Evolutionary conservation across 2,888 invertebrate species (phyloP), one percentile per base, ranked within the genome.

Genomic region (Nomada ruficornis): DNA sequence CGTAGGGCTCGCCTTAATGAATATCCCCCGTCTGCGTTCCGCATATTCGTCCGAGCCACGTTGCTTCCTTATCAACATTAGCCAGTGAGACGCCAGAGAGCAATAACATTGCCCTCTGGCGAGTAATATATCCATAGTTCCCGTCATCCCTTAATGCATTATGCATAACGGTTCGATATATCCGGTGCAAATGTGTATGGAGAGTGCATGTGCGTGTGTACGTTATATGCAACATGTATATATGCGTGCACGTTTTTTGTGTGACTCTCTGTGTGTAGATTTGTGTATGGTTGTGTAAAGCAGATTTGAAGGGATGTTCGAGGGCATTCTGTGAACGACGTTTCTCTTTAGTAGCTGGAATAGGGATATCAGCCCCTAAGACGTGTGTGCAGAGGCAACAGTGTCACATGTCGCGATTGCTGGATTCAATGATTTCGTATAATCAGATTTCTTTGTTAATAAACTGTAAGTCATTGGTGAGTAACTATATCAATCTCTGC

Each of bases 161-260:
- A 90, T 90, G 88, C 86, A 90, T 90, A 89, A 89, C 85, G 86
- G 78, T 90, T 87, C 89, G 88, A 90, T 86, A 82, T 84, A 89
- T 83, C 84, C 83, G 64, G 57, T 65, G 74, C 42, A 15, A 52
- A 59, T 65, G 72, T 62, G 20, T 42, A 73, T 10, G 75, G 47
- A 57, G 10, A 20, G 10, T 5, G 44, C 44, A 42, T 18, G 52
- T 10, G 36, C 18, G n/a, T 11, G 15, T 18, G 44, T 29, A 42
- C 29, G 4, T 15, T 29, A 42, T 50, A 13, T 15, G 13, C 42
- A 44, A 15, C 29, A n/a, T 11, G 44, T n/a, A 26, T n/a, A 7
- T 23, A 47, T 4, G 15, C 44, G 20, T n/a, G 52, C 13, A 9
- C 18, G 18, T 36, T 29, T 18, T 18, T n/a, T 29, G 18, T 7